Evolutionary conservation across 2,797 vertebrate genomes (phyloP), one percentile per base, ranked within the genome.

Genomic region (Manis pentadactyla): DNA sequence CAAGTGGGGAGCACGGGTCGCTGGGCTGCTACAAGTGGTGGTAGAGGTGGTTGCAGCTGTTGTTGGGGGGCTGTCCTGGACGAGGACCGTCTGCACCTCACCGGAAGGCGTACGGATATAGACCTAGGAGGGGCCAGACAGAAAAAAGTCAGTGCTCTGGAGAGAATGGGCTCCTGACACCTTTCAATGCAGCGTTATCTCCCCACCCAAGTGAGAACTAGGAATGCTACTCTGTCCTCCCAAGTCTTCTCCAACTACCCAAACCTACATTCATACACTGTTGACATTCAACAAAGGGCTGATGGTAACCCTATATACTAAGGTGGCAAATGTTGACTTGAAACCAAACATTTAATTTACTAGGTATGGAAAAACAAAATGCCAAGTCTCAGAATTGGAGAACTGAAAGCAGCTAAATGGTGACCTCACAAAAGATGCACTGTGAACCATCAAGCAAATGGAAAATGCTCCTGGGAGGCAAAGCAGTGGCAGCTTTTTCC

Each of bases 81-180:
- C 98, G 83, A 99, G 98, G 69, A 99, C 98, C 0, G 99, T 98
- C 98, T 99, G 99, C 98, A 99, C 99, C 97, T 99, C 99, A 0
- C 99, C 99, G 0, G 99, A 99, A 0, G 99, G 98, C 0, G 99
- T 99, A 97, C 99, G 99, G 98, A 99, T 99, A 69, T 99, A 98
- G 82, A 99, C 98, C 99, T 99, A 97, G 53, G 0, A 63, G 75
- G 37, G 15, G 34, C 23, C 82, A 53, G 53, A 91, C 14, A 5
- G 37, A 34, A 27, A 81, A 86, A 42, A 19, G 31, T 92, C 90
- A 96, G 93, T 57, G 0, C 23, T 2, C 17, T 31, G 63, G 13
- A 87, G 2, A 78, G 25, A 21, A 2, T 53, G 37, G 46, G 82
- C 15, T 34, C 73, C 89, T 12, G 1, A 69, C 14, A 55, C n/a